Evolutionary conservation across 2,888 invertebrate genomes (phyloP), one percentile per base, ranked within the genome.

Genomic region (Eupithecia dodoneata): DNA sequence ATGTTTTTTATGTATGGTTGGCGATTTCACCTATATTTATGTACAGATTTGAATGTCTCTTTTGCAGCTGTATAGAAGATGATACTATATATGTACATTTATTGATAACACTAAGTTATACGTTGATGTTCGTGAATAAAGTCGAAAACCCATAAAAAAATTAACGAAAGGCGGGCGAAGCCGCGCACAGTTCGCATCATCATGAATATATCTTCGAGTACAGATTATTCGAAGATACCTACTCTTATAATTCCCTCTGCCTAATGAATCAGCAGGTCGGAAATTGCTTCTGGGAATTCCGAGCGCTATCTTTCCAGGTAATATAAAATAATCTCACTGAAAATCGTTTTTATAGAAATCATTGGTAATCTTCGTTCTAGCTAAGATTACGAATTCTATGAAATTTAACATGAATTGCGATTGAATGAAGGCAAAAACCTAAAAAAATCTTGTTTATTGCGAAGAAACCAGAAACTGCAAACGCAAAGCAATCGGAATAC

Each of bases 391-490:
- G 0, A 59, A 18, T 59, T 59, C 55, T 59, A 10, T 18, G 2
- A 10, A 18, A 18, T 18, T 59, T 59, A 59, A 18, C 59, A 18
- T n/a, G 2, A 59, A 59, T 18, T 9, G 6, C 6, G 52, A n/a
- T 55, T n/a, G 59, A n/a, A n/a, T n/a, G n/a, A n/a, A n/a, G n/a
- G 18, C 18, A 59, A 10, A 18, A 59, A 18, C 18, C 55, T n/a
- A 7, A 59, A 18, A 9, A 59, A 18, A 59, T 18, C 7, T 30
- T 59, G 18, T 59, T 59, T 30, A 18, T 18, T 9, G 9, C 18
- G 10, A 59, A 59, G 18, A 59, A 59, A 59, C 18, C 63, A 63
- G n/a, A 69, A 69, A 69, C 10, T 69, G 67, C 15, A 69, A 45
- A 44, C 67, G n/a, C 67, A 69, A 69, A 69, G 67, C 67, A 18